Evolutionary conservation across 2,113 vertebrate genomes (phyloP).

Genomic region (Ctenomys sociabilis): DNA sequence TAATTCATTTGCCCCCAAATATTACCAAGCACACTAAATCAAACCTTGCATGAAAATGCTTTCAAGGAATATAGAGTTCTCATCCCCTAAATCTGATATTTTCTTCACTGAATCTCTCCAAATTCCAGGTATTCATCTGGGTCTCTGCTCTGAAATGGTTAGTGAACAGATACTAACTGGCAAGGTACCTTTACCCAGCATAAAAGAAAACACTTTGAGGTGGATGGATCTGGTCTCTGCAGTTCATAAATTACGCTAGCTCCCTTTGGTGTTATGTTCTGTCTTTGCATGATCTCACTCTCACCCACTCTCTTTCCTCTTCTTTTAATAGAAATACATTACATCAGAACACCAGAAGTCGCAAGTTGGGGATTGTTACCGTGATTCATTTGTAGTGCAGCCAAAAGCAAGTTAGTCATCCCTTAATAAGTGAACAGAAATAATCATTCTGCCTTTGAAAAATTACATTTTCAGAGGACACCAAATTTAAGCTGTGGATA

Average conservation of each 20-base stretch:
- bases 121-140: background rate
- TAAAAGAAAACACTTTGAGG: slow-evolving; percentile 63
- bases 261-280: slow-evolving; percentile 75
- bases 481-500: slow-evolving; percentile 68
- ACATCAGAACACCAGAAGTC: slow-evolving; percentile 81
- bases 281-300: slow-evolving; percentile 81
- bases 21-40: background rate
- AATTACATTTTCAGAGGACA: slow-evolving; percentile 76
- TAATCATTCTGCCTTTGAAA: slow-evolving; percentile 80
- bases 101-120: slow-evolving; percentile 10
- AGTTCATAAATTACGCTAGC: slow-evolving; percentile 76
- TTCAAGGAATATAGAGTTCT: slow-evolving; percentile 77
- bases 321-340: slow-evolving; percentile 82
- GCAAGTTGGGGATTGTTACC: slow-evolving; percentile 77
- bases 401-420: slow-evolving; percentile 83
- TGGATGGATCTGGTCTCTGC: slow-evolving; percentile 55
- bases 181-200: background rate
- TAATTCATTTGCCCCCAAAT: background rate
- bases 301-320: slow-evolving; percentile 81
- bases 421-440: slow-evolving; percentile 83
- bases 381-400: slow-evolving; percentile 83
- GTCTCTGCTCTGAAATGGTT: background rate
- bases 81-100: background rate
- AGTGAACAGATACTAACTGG: background rate
- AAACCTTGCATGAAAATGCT: slow-evolving; percentile 67